Evolutionary conservation across 2,888 invertebrate species (phyloP).

Genomic region (Luffia ferchaultella): DNA sequence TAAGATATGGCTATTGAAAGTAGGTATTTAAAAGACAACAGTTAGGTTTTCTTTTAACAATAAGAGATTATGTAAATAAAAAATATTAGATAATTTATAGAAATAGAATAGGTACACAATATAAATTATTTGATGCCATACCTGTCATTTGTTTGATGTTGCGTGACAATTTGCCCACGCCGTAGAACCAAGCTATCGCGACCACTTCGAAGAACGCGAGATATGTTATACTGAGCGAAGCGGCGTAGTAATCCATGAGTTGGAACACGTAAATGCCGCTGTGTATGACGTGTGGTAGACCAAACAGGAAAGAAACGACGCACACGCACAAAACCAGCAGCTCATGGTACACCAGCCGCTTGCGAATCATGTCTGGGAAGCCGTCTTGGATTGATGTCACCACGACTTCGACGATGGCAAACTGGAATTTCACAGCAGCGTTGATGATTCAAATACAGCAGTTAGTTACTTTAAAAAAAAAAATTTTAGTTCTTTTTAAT

Average conservation of each 20-base stretch:
- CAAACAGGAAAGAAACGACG: conserved; percentile 81
- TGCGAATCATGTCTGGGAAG: conserved; percentile 87
- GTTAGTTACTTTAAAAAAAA: conserved; percentile 1
- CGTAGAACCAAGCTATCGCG: conserved; percentile 92
- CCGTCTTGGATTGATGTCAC: conserved; percentile 94
- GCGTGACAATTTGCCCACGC: conserved; percentile 78
- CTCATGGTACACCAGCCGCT: conserved; percentile 84
- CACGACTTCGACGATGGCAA: conserved; percentile 94
- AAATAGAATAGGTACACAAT: too few species aligned
- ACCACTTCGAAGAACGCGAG: conserved; percentile 94
- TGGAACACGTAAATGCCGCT: conserved; percentile 93
- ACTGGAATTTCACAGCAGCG: too few species aligned
- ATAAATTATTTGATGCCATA: too few species aligned
- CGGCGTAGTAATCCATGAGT: conserved; percentile 93
- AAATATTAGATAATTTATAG: too few species aligned
- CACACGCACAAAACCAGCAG: conserved; percentile 85
- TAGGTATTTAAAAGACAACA: too few species aligned
- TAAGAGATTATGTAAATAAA: too few species aligned
- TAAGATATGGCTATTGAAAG: too few species aligned
- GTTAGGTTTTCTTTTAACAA: too few species aligned
- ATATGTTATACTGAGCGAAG: conserved; percentile 90
- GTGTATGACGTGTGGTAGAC: conserved; percentile 88
- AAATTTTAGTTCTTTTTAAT: background rate
- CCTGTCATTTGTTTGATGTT: conserved; percentile 94
- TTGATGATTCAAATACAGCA: conserved; percentile 11